phyloP scores from a whole-genome alignment of 1,140 invertebrate species.

The Drosophila simulans region DNA sequence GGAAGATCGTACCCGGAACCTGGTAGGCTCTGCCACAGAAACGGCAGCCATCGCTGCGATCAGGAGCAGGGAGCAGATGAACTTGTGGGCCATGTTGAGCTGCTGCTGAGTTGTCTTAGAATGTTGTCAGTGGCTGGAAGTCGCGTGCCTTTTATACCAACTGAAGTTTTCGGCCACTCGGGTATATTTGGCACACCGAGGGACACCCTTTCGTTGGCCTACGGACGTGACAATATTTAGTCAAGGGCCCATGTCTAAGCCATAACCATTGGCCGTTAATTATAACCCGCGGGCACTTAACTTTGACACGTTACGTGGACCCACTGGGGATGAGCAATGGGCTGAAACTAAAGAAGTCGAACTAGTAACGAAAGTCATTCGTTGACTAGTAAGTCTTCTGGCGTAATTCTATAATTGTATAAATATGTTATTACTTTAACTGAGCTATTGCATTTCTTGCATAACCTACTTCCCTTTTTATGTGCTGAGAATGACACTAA shows the following conservation, averaged over 20 bases:
- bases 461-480: too few species aligned
- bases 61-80: constrained; percentile 60
- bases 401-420: too few species aligned
- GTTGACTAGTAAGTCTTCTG: too few species aligned
- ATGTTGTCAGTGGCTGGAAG: constrained; percentile 52
- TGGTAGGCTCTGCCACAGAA: constrained; percentile 49
- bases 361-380: neutral
- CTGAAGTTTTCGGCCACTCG: constrained; percentile 35
- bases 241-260: constrained; percentile 72
- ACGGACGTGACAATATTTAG: constrained; percentile 75
- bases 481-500: too few species aligned
- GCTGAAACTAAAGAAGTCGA: neutral
- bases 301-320: constrained; percentile 27
- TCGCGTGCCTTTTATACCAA: constrained; percentile 54
- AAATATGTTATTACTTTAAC: too few species aligned
- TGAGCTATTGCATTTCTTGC: too few species aligned
- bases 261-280: constrained; percentile 62
- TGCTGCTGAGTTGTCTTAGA: constrained; percentile 57
- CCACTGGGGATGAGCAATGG: constrained; percentile 8
- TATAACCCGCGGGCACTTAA: constrained; percentile 33
- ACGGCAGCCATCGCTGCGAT: constrained; percentile 41
- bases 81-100: constrained; percentile 71
- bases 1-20: constrained; percentile 52
- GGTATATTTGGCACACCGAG: constrained; percentile 60
- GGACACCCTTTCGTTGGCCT: constrained; percentile 58